These are phyloP conservation scores for Diorhabda sublineata DNA, from an alignment of 1,140 invertebrate genomes.

Conservation along the genomic window DNA sequence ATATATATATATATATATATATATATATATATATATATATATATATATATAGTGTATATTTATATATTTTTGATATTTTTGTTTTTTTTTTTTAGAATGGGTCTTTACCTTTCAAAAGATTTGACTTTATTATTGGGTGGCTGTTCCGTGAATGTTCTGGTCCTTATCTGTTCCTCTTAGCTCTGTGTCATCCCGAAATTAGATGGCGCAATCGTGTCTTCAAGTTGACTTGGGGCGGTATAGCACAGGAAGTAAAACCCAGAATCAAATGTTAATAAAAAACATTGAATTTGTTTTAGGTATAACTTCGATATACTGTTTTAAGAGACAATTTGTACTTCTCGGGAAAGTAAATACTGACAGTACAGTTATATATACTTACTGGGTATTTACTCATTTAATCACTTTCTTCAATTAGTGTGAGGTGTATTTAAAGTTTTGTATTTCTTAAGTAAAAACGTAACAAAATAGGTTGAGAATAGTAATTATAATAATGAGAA, in stretches of 20 bases:
- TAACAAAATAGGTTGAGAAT: not conserved
- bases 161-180: slow-evolving; percentile 82
- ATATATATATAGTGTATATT: too few species aligned
- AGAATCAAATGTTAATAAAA: slow-evolving; percentile 45
- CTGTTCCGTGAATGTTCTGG: slow-evolving; percentile 86
- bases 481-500: not conserved
- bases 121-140: slow-evolving; percentile 96
- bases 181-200: slow-evolving; percentile 80
- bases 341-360: not conserved
- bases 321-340: not conserved
- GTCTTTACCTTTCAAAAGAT: slow-evolving; percentile 90
- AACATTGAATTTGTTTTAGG: not conserved
- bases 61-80: not conserved
- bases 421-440: not conserved
- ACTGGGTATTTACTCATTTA: not conserved
- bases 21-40: too few species aligned
- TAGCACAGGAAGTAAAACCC: slow-evolving; percentile 77
- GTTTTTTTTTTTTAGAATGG: slow-evolving; percentile 68
- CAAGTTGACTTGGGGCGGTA: slow-evolving; percentile 88
- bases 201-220: slow-evolving; percentile 88
- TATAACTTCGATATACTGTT: not conserved
- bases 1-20: too few species aligned
- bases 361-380: not conserved
- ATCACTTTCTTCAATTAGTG: not conserved
- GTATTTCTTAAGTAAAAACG: not conserved